Evolutionary conservation across 2,888 invertebrate species (phyloP).

Genomic region (Tetragnatha montana): DNA sequence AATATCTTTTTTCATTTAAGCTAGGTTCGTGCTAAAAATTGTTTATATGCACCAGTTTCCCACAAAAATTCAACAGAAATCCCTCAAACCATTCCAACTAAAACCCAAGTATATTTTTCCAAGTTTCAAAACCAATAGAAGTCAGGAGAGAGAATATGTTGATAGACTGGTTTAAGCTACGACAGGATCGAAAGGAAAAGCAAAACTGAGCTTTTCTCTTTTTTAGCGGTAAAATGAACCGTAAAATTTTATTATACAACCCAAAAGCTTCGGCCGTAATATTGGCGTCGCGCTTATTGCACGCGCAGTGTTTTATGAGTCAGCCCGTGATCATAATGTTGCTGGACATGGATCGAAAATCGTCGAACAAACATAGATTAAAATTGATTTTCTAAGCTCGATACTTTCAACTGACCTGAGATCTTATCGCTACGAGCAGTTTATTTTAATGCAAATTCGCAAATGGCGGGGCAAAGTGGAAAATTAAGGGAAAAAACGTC

Average conservation of each 20-base stretch:
- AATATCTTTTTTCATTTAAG: too few relatives aligned
- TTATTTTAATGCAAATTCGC: too few relatives aligned
- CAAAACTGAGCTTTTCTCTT: neutral
- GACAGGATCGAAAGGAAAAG: neutral
- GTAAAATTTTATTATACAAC: slow-evolving; percentile 43
- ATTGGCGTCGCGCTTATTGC: slow-evolving; percentile 30
- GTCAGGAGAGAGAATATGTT: neutral
- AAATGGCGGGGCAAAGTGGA: too few relatives aligned
- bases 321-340: neutral
- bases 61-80: too few relatives aligned
- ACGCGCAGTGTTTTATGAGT: slow-evolving; percentile 21
- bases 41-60: too few relatives aligned
- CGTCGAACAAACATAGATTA: neutral
- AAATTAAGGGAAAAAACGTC: too few relatives aligned
- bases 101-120: too few relatives aligned
- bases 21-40: too few relatives aligned
- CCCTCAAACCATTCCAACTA: too few relatives aligned
- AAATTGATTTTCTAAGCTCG: neutral
- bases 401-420: neutral
- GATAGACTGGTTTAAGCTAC: slow-evolving; percentile 18
- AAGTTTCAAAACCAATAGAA: too few relatives aligned
- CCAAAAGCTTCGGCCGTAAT: slow-evolving; percentile 16
- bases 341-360: neutral
- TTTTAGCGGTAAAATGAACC: slow-evolving; percentile 20
- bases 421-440: too few relatives aligned